Base-by-base conservation (phyloP, 2,797 vertebrate genomes). In the Picus viridis region DNA sequence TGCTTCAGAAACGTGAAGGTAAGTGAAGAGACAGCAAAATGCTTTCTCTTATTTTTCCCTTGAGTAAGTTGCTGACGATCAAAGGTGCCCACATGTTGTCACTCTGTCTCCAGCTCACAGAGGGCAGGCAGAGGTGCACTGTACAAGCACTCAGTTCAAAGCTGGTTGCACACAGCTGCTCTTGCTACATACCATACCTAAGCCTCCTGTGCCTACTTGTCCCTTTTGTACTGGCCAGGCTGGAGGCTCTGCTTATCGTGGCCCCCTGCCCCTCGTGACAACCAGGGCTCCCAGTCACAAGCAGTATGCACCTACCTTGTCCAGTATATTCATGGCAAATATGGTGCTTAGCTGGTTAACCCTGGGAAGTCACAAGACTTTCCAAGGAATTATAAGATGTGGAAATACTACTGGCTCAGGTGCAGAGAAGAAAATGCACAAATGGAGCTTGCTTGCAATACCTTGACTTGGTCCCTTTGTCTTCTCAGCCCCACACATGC, bases 1-100 rank as follows among this genome's bases (percentile, higher is more conserved):
- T 98, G 90, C 97, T 98, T 76, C 97, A 97, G 62, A 98, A 98
- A 92, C 94, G 73, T 26, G 95, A 98, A 97, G 98, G 98, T 98
- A 92, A 96, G 88, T n/a, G 20, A 76, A 62, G 65, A 59, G 16
- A 14, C 26, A 29, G 18, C 7, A 5, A 32, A 39, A 39, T 7
- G 13, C 41, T 68, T 43, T 49, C 17, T 34, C 39, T 43, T 47
- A 2, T 30, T 76, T 74, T 34, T 20, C 30, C 56, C 36, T 2
- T 1, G 12, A 32, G 30, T 2, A 1, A 1, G 18, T 1, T 18
- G 62, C 47, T 16, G 1, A 9, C 36, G 2, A n/a, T 49, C 2
- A 4, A 3, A 34, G 53, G 36, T 26, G 29, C 24, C 2, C 0
- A 10, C 1, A 8, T 4, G 8, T 2, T n/a, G 20, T 45, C 13